A percentile compares a stretch with the other conserved stretches of the same genome.
Conservation (phyloP, 2,797 vertebrate genomes). For the Tolypeutes matacus region DNA sequence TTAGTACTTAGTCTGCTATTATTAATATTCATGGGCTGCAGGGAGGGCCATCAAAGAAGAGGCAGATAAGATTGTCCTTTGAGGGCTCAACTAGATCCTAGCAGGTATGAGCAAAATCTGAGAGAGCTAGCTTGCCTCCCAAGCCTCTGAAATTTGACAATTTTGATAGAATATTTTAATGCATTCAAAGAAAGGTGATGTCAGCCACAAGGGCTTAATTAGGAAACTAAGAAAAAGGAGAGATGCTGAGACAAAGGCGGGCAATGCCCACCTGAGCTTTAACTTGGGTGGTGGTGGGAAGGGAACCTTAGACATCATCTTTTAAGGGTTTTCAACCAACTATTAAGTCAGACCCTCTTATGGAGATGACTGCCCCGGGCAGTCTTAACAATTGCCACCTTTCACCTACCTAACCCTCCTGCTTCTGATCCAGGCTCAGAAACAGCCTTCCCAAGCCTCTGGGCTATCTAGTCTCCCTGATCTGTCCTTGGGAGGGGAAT, state of each 20-base stretch:
- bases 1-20: background rate
- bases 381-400: background rate
- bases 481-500: background rate
- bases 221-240: background rate
- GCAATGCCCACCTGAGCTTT: background rate
- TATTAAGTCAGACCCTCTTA: background rate
- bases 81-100: background rate
- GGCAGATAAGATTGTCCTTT: background rate
- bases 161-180: conserved; percentile 6
- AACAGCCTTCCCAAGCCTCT: background rate
- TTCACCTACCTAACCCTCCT: background rate
- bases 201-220: background rate
- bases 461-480: background rate
- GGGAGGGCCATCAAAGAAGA: background rate
- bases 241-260: background rate
- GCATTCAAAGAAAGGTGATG: background rate
- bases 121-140: background rate
- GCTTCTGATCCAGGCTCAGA: background rate
- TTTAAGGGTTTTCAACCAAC: background rate
- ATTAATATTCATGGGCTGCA: background rate
- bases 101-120: background rate
- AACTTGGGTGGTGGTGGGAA: background rate
- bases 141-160: background rate
- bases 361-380: too few relatives aligned
- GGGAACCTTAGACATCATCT: background rate